Base-by-base conservation (phyloP, 2,888 invertebrate genomes). In the Panzeria rudis region DNA sequence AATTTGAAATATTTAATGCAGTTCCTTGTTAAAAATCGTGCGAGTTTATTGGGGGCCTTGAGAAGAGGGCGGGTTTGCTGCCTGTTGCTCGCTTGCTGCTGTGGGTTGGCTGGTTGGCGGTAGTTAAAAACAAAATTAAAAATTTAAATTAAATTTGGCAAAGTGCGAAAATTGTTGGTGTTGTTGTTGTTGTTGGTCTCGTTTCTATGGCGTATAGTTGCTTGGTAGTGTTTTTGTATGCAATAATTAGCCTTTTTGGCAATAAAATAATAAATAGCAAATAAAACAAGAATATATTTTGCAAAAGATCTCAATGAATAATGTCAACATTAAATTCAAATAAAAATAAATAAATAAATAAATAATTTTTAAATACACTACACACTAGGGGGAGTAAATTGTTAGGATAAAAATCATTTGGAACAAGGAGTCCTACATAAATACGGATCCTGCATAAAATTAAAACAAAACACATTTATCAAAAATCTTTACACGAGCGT, bases 81-180 rank as follows among this genome's bases (percentile, higher is more conserved):
- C 20, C 23, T 20, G 47, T 7, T 52, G 61, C 23, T 29, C 41
- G 32, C n/a, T 54, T 44, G 32, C 32, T 44, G 64, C 32, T 29
- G 54, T 66, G 15, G 15, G 35, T 23, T 44, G 61, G 44, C 54
- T 56, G 41, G 47, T 25, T 56, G 41, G 47, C 25, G 68, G 44
- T 69, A 69, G 59, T 69, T 69, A 61, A 69, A 77, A 68, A 59
- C 23, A 64, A 71, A 62, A 71, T 61, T 61, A 44, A 41, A 78
- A 62, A 72, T 64, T 64, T 4, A 32, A 79, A 72, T 71, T 79
- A 72, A 79, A 79, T 79, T 79, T 79, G 79, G 79, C 79, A 79
- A 79, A 79, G 77, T 79, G 79, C 71, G 79, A 79, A 64, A 64
- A 25, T 54, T 64, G 29, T 20, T 52, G 17, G 35, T 54, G 23